Percentiles rank a stretch among this genome's conserved stretches.
phyloP scores from a whole-genome alignment of 2,113 vertebrate genomes.

The Brachyhypopomus occidentalis region DNA sequence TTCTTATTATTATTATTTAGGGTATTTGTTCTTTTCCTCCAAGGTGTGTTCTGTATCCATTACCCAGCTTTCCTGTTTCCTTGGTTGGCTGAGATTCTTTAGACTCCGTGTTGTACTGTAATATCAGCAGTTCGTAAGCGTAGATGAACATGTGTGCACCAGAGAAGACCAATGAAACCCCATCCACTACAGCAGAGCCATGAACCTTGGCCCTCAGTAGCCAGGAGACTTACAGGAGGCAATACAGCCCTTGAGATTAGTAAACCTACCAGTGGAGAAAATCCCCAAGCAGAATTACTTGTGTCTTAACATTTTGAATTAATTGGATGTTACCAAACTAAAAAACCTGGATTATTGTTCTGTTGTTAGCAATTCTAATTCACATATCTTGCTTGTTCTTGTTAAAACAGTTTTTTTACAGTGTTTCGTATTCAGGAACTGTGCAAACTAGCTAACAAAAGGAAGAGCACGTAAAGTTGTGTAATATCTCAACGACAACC shows the following conservation, averaged over 20 bases:
- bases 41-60: neutral
- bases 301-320: too few species aligned
- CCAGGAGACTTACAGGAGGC: neutral
- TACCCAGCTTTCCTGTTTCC: neutral
- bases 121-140: neutral
- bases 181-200: neutral
- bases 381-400: too few species aligned
- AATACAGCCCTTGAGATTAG: neutral
- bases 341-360: neutral
- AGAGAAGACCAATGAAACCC: neutral
- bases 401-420: too few species aligned
- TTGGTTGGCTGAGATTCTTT: neutral
- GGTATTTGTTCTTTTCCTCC: too few species aligned
- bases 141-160: neutral
- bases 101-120: neutral
- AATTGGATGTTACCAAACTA: too few species aligned
- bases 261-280: neutral
- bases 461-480: too few species aligned
- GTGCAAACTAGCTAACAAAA: too few species aligned
- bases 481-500: too few species aligned
- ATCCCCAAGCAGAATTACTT: too few species aligned
- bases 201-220: conserved; percentile 7
- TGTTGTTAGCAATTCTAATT: neutral
- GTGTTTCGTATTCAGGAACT: too few species aligned
- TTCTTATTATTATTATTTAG: too few species aligned